Base-by-base conservation (phyloP, 2,888 invertebrate genomes). In the Leptura quadrifasciata region DNA sequence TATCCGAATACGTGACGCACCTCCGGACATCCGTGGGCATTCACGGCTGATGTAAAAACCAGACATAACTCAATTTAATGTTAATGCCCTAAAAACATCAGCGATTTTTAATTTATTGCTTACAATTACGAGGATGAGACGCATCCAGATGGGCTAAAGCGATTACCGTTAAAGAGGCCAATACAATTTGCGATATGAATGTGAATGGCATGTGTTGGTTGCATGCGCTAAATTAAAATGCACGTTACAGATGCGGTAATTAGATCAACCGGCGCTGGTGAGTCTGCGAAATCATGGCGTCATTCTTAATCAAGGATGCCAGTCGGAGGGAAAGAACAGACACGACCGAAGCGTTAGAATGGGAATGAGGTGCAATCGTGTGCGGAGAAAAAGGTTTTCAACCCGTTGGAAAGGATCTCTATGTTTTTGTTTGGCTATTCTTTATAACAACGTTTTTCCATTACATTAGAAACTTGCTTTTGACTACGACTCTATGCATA, bases 121-220 rank as follows among this genome's bases (percentile, higher is more conserved):
- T n/a, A n/a, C 1, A n/a, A 47, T 47, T 47, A 47, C n/a, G 58
- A 21, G 12, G 21, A 27, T 12, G 12, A 4, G 24, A 27, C 2
- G 57, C 15, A 18, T 35, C 64, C 64, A 65, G 39, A 65, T 47
- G 47, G 64, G 21, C 24, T 21, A 20, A 20, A 8, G 15, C 47
- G n/a, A 65, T 21, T 39, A 47, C 20, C 47, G 24, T 60, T 60
- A 60, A 60, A 60, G 31, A 65, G 64, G 64, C 21, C 64, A 21
- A 65, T 65, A 47, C 39, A 52, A 65, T 65, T 65, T 21, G 21
- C 64, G 64, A 47, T 47, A 47, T 54, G 27, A 67, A 67, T 54
- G 67, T 67, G 27, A 18, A 67, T 52, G 67, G 52, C 67, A 67
- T 54, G 27, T 67, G 67, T 63, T 67, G 55, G 67, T 63, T 67